Conservation (phyloP, 2,797 vertebrate genomes). For the Anguilla pacifica region DNA sequence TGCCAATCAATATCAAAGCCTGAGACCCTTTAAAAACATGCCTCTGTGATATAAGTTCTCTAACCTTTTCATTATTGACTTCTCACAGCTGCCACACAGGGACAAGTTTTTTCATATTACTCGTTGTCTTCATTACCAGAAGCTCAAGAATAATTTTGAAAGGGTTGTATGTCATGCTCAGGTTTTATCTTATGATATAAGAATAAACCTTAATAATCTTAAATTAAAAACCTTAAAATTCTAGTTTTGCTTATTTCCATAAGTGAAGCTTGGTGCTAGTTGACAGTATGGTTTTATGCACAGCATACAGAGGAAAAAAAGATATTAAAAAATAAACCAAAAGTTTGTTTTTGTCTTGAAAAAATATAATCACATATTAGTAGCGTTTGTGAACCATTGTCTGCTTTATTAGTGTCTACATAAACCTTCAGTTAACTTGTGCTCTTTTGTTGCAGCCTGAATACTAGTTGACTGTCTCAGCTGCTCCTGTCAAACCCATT, state of each 20-base stretch:
- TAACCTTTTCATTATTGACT: conserved; percentile 41
- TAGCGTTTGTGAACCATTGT: background rate
- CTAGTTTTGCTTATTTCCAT: background rate
- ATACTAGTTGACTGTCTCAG: background rate
- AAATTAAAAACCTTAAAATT: background rate
- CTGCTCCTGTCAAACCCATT: background rate
- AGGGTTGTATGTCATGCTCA: background rate
- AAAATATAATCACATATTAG: background rate
- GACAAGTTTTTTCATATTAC: conserved; percentile 42
- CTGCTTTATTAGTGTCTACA: conserved; percentile 18
- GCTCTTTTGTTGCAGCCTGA: background rate
- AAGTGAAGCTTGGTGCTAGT: background rate
- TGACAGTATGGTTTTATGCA: background rate
- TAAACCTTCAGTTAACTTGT: background rate
- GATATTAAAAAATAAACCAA: background rate
- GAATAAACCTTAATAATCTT: background rate
- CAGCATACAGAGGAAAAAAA: background rate
- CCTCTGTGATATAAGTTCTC: conserved; percentile 28
- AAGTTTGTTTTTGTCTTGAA: background rate
- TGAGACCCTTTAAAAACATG: conserved; percentile 44
- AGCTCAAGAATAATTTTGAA: background rate
- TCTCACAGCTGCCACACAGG: conserved; percentile 45
- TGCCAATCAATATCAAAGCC: conserved; percentile 51
- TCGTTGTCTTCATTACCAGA: conserved; percentile 41
- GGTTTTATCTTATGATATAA: background rate